Percentiles rank a stretch among this genome's conserved stretches.
Conservation (phyloP, 2,888 invertebrate genomes). For the Drosophila seclusa region DNA sequence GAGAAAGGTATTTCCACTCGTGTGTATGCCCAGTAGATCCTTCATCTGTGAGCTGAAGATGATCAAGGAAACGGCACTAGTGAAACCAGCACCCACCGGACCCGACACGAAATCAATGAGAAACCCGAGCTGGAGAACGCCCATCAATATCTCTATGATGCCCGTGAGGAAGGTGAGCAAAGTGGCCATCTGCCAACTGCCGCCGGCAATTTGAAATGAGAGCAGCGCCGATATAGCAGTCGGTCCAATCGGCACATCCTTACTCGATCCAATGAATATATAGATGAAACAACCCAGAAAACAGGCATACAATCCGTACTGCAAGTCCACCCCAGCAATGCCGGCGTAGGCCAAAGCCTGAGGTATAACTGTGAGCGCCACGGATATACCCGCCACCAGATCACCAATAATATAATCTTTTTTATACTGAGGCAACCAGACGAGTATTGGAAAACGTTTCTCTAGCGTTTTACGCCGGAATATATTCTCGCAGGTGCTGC, state of each 20-base stretch:
- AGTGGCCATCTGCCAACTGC: conserved; percentile 88
- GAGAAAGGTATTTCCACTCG: conserved; percentile 91
- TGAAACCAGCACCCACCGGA: conserved; percentile 95
- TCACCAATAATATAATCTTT: conserved; percentile 92
- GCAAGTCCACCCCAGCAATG: conserved; percentile 91
- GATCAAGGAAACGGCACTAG: conserved; percentile 94
- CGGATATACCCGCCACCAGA: conserved; percentile 95
- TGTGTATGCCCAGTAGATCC: conserved; percentile 91
- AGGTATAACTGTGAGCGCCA: conserved; percentile 89
- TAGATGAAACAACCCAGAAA: conserved; percentile 96
- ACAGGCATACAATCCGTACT: conserved; percentile 96
- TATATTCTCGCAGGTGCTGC: conserved; percentile 83
- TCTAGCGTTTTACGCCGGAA: conserved; percentile 90
- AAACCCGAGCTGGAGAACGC: conserved; percentile 93
- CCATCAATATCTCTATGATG: conserved; percentile 92
- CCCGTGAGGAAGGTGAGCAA: conserved; percentile 91
- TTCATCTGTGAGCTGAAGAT: conserved; percentile 95
- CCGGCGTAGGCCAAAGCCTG: conserved; percentile 94
- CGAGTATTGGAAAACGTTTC: conserved; percentile 90
- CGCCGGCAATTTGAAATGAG: conserved; percentile 91
- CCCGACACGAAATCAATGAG: conserved; percentile 95
- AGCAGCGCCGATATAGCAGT: conserved; percentile 96
- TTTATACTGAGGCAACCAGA: conserved; percentile 92
- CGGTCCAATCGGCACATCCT: conserved; percentile 96
- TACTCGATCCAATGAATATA: conserved; percentile 94